Conservation (phyloP, 2,113 vertebrate genomes). For the human (Homo sapiens) region GRCh38 chr14:57015501-57016000, state of each 20-base stretch:
- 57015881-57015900: not conserved
- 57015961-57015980: not conserved
- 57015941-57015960: slow-evolving; percentile 12
- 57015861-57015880: not conserved
- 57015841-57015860: not conserved
- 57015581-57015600: not conserved
- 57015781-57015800: too few species aligned
- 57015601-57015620: too few species aligned
- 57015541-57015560: not conserved
- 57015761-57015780: too few species aligned
- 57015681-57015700: too few species aligned
- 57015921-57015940: not conserved
- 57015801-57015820: too few species aligned
- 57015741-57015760: too few species aligned
- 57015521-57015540: not conserved
- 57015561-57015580: slow-evolving; percentile 28
- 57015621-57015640: too few species aligned
- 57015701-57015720: too few species aligned
- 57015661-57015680: too few species aligned
- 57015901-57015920: not conserved
- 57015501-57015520: not conserved
- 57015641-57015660: too few species aligned
- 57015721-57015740: too few species aligned
- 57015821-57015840: too few species aligned
- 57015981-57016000: not conserved